Evolutionary conservation across 2,797 vertebrate genomes (phyloP), one percentile per base, ranked within the genome.

Genomic region (Spinibarbus caldwelli): DNA sequence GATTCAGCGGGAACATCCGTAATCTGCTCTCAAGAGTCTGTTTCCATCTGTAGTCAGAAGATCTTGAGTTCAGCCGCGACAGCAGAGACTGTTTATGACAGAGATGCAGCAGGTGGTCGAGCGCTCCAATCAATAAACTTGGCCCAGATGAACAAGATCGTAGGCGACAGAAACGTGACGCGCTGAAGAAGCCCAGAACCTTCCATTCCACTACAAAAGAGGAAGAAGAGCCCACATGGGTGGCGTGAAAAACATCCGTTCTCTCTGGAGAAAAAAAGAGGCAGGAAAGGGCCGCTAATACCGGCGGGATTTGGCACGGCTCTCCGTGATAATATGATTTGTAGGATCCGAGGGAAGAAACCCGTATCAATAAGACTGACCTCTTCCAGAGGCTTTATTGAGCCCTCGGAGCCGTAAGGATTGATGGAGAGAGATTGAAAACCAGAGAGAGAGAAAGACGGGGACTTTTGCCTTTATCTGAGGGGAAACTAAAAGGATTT

Each of bases 251-350:
- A 41, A 54, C n/a, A n/a, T n/a, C n/a, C 47, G 52, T 8, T 36
- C 57, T 26, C 57, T 15, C 1, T 5, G n/a, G 57, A 62, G 59
- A 64, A 64, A 29, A n/a, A 64, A 64, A 64, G 64, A 64, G 5
- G 19, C 4, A 10, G 45, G 45, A 72, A 26, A 36, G 15, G 6
- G 23, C 17, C 7, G 0, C 36, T 78, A 70, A 78, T 68, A 72
- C 76, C 59, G 45, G 23, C 21, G 12, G 72, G 79, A 86, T 83
- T 87, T 85, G 49, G 47, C 12, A 38, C 31, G 57, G 78, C 9
- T 52, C 82, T 80, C 49, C 26, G 38, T 57, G 68, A 87, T 85
- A 90, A 89, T 67, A 67, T 86, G 88, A 89, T 89, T 87, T 87
- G 76, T 86, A 71, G 23, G 36, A 54, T 73, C 80, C 77, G 38